Base-by-base conservation (phyloP, 2,888 invertebrate genomes). In the Meloe dianella region DNA sequence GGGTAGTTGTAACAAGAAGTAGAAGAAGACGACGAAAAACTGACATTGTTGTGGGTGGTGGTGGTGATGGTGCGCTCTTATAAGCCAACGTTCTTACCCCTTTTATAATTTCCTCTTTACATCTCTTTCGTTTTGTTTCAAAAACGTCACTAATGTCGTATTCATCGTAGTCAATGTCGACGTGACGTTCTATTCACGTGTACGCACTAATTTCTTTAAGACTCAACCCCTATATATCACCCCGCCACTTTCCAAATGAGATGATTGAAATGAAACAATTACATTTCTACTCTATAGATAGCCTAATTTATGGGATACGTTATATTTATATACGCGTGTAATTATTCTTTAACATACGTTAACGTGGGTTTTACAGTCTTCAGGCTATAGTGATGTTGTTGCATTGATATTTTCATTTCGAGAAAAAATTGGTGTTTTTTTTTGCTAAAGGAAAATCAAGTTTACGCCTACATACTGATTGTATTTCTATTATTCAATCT, bases 41-140 rank as follows among this genome's bases (percentile, higher is more conserved):
- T 29, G 56, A 14, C 8, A n/a, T n/a, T n/a, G n/a, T 27, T 32
- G n/a, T 10, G 57, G 35, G 61, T n/a, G 27, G 29, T 62, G 61
- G 64, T 32, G 32, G 32, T 32, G 32, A 10, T 32, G 38, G 38
- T 38, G 38, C 14, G 32, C 9, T 9, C 8, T 47, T 47, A 17
- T 20, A 47, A 6, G 47, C 38, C 29, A 20, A 9, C 54, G 29
- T 60, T 64, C 64, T 73, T 72, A 75, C 76, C 73, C 75, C 74
- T 75, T 75, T 76, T 75, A 73, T 73, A 74, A 74, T 71, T 73
- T 71, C 74, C 67, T 73, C 75, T 75, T 77, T 77, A 77, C 81
- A 79, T 81, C 81, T 79, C 79, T 79, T 81, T 81, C 81, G 79
- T 81, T 82, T 82, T 81, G 80, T 82, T 82, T 81, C 77, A 73